phyloP scores from a whole-genome alignment of 2,113 vertebrate genomes.

The Eubucco bourcierii region DNA sequence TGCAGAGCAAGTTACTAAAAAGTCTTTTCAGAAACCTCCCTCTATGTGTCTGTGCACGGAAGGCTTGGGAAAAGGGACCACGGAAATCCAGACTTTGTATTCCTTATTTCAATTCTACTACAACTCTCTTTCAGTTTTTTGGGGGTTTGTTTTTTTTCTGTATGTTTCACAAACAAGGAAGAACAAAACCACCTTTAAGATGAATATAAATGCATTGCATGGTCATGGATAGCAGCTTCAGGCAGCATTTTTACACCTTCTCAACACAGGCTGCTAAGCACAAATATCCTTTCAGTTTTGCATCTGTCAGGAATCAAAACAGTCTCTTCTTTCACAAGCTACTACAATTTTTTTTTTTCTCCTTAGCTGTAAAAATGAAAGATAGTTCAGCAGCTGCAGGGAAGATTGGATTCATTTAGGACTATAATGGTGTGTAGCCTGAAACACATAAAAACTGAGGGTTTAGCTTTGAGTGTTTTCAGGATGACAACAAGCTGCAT shows the following conservation, averaged over 20 bases:
- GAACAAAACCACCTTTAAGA: not conserved
- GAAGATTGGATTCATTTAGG: not conserved
- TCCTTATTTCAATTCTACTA: not conserved
- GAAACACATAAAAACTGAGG: not conserved
- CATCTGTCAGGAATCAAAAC: not conserved
- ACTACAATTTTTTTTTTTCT: not conserved
- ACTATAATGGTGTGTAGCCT: not conserved
- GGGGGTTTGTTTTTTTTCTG: not conserved
- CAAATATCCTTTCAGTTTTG: not conserved
- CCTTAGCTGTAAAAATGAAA: not conserved
- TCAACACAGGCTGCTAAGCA: not conserved
- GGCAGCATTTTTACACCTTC: not conserved
- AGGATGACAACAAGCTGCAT: no score
- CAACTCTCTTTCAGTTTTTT: not conserved
- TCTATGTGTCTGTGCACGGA: accelerated
- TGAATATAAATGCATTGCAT: not conserved
- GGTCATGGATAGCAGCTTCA: not conserved
- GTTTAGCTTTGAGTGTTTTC: not conserved
- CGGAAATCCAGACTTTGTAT: not conserved
- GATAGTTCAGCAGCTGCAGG: not conserved
- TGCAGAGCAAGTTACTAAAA: not conserved
- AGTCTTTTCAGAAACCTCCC: not conserved
- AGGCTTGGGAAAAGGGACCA: not conserved
- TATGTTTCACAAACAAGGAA: not conserved
- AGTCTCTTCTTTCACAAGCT: not conserved